Conservation (phyloP, 2,888 invertebrate genomes). For the Andrena minutula region DNA sequence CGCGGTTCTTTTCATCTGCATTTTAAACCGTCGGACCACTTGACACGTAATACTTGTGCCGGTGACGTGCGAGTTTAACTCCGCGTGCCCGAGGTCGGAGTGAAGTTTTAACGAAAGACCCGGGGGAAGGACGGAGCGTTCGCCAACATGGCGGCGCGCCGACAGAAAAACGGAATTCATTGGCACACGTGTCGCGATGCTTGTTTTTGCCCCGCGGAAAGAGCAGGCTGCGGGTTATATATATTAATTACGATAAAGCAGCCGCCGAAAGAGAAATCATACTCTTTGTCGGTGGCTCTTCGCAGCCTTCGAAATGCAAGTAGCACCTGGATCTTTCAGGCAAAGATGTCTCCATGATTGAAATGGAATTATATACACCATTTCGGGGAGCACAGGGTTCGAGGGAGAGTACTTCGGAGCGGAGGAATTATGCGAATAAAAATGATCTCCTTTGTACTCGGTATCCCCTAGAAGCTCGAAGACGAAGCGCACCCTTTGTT, state of each 20-base stretch:
- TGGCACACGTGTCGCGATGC: conserved; percentile 13
- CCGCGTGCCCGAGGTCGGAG: conserved; percentile 7
- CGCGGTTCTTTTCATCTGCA: conserved; percentile 29
- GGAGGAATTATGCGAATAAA: not conserved
- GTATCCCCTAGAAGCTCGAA: not conserved
- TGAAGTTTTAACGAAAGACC: conserved; percentile 35
- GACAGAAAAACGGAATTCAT: conserved; percentile 25
- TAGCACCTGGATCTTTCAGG: not conserved
- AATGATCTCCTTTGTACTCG: conserved; percentile 9
- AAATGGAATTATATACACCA: not conserved
- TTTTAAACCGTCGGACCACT: conserved; percentile 49
- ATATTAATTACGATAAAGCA: conserved; percentile 8
- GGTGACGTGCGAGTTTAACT: not conserved
- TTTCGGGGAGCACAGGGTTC: not conserved
- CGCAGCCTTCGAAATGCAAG: not conserved
- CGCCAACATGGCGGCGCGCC: not conserved
- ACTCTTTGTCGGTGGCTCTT: not conserved
- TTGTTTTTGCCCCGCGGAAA: conserved; percentile 4
- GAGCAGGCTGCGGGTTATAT: not conserved
- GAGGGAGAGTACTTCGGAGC: not conserved
- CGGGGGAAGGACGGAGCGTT: conserved; percentile 8
- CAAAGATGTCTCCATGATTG: not conserved
- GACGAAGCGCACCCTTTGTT: not conserved
- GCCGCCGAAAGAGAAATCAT: not conserved
- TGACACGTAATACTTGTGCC: conserved; percentile 39